Evolutionary conservation across 2,888 invertebrate species (phyloP).

Genomic region (Sipha maydis): DNA sequence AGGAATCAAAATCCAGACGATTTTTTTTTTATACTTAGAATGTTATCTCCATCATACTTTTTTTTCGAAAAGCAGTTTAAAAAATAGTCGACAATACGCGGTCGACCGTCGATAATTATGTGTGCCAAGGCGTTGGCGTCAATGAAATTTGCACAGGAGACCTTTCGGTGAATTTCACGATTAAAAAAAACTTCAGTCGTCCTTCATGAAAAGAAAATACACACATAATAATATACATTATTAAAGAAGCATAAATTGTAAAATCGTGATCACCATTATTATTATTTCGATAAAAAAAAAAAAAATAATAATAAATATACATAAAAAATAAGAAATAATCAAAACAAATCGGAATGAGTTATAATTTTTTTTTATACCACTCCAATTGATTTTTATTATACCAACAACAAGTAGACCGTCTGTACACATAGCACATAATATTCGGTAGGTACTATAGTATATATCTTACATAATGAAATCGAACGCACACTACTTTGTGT

Average conservation of each 20-base stretch:
- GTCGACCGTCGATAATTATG: constrained; percentile 20
- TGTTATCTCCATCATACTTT: constrained; percentile 1
- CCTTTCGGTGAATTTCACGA: constrained; percentile 27
- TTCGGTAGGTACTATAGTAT: not conserved
- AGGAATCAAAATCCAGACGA: not conserved
- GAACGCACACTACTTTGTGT: too few species aligned
- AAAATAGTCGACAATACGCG: not conserved
- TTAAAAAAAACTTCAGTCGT: constrained; percentile 11
- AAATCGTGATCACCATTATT: not conserved
- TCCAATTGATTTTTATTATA: not conserved
- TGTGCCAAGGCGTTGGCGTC: constrained; percentile 38
- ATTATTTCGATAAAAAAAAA: not conserved
- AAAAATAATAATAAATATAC: not conserved
- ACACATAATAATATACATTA: constrained; percentile 7
- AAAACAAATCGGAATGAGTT: not conserved
- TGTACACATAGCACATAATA: too few species aligned
- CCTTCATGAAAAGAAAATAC: constrained; percentile 9
- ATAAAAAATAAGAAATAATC: too few species aligned
- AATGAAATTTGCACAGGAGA: constrained; percentile 39
- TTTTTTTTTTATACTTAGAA: not conserved
- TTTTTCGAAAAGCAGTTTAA: not conserved
- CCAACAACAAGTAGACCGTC: not conserved
- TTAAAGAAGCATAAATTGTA: not conserved
- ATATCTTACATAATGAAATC: not conserved
- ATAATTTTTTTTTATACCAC: not conserved